These are phyloP conservation scores for Siderastrea radians DNA, from an alignment of 92 coral and sea anemone species.

Conservation along the genomic window DNA sequence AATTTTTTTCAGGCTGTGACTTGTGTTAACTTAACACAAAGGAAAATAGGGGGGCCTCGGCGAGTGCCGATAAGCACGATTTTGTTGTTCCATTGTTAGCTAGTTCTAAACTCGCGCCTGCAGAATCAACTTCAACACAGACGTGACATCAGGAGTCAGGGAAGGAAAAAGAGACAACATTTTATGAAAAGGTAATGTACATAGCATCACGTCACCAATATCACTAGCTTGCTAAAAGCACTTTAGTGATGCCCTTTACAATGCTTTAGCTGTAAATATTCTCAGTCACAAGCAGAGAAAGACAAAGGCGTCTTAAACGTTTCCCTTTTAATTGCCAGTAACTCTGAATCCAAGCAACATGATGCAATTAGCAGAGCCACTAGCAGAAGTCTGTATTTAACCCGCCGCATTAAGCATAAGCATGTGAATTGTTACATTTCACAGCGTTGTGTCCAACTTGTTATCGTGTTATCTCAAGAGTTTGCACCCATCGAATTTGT, in stretches of 20 bases:
- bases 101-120: neutral
- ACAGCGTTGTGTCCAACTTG: too few relatives aligned
- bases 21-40: conserved; percentile 7
- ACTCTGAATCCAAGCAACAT: neutral
- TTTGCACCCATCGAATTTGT: too few relatives aligned
- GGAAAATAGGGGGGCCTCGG: neutral
- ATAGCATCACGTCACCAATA: conserved; percentile 4
- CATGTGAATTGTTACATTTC: neutral
- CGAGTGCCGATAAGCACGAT: neutral
- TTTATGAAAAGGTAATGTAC: conserved; percentile 9
- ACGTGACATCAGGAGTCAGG: neutral
- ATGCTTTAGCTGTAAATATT: neutral
- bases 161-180: neutral
- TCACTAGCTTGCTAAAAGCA: neutral
- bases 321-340: neutral
- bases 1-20: neutral
- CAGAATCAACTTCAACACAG: neutral
- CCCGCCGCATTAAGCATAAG: neutral
- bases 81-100: neutral
- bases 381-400: neutral
- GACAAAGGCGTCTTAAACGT: conserved; percentile 14
- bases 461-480: too few relatives aligned
- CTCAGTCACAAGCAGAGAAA: neutral
- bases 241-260: neutral
- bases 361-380: neutral